Evolutionary conservation across 2,797 vertebrate species (phyloP).

Genomic region (Apodemus agrarius): DNA sequence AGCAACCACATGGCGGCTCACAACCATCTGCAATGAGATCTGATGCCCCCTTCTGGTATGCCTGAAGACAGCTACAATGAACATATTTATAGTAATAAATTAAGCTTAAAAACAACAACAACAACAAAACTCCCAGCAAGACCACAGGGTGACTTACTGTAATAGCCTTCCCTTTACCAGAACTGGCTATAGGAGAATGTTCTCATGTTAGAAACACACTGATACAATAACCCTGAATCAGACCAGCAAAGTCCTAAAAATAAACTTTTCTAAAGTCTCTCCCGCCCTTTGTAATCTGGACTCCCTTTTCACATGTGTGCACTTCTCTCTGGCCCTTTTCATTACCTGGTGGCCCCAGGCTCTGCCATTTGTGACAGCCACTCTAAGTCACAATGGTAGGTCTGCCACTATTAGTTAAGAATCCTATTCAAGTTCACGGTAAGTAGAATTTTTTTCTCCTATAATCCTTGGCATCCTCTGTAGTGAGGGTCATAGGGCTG

Average conservation of each 20-base stretch:
- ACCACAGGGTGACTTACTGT: background rate
- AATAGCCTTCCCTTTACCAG: background rate
- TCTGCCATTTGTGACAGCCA: background rate
- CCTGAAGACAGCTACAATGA: no score
- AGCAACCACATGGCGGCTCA: no score
- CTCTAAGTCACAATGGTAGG: slow-evolving; percentile 31
- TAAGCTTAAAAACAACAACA: background rate
- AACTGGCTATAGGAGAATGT: background rate
- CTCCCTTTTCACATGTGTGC: background rate
- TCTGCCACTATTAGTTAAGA: slow-evolving; percentile 72
- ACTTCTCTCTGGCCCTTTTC: slow-evolving; percentile 18
- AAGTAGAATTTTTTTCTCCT: slow-evolving; percentile 50
- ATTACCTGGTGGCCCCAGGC: background rate
- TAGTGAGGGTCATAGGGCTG: background rate
- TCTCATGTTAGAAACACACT: background rate
- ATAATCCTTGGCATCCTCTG: slow-evolving; percentile 46
- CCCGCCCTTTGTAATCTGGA: background rate
- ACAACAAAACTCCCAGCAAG: background rate
- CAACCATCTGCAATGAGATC: no score
- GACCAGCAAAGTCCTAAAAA: background rate
- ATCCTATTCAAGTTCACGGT: slow-evolving; percentile 53
- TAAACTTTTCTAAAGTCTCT: slow-evolving; percentile 10
- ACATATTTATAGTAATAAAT: no score
- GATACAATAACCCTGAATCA: background rate
- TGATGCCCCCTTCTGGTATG: no score